phyloP scores from a whole-genome alignment of 2,113 vertebrate genomes.

The Crypturellus undulatus region DNA sequence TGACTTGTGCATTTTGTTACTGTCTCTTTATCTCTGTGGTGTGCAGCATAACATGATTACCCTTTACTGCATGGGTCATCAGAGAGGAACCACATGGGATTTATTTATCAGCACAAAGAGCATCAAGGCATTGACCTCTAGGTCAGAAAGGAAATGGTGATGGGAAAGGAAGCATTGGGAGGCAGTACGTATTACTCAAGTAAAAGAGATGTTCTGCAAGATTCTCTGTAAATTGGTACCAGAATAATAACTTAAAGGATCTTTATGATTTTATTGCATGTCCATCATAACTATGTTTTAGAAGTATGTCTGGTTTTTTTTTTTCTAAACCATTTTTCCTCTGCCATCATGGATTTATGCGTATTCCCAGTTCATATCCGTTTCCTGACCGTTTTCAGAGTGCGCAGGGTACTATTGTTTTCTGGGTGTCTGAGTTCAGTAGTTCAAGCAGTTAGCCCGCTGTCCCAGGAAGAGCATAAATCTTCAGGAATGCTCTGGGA shows the following conservation, averaged over 20 bases:
- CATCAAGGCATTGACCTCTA: not conserved
- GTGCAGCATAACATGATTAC: not conserved
- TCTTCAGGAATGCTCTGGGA: not conserved
- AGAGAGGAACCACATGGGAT: not conserved
- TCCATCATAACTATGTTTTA: not conserved
- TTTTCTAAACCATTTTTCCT: not conserved
- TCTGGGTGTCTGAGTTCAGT: not conserved
- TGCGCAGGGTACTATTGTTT: not conserved
- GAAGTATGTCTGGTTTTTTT: not conserved
- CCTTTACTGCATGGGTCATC: not conserved
- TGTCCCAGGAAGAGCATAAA: not conserved
- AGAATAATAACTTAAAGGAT: not conserved
- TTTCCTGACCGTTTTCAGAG: not conserved
- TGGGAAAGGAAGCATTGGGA: not conserved
- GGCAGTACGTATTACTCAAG: not conserved
- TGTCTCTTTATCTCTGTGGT: not conserved
- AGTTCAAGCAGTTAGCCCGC: not conserved
- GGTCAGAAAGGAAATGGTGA: not conserved
- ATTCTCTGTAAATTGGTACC: not conserved
- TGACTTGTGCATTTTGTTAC: not conserved
- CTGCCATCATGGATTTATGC: not conserved
- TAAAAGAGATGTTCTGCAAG: not conserved
- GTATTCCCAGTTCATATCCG: not conserved
- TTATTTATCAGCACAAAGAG: not conserved
- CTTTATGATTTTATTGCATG: not conserved